Base-by-base conservation (phyloP, 2,888 invertebrate genomes). In the Acrobasis repandana region DNA sequence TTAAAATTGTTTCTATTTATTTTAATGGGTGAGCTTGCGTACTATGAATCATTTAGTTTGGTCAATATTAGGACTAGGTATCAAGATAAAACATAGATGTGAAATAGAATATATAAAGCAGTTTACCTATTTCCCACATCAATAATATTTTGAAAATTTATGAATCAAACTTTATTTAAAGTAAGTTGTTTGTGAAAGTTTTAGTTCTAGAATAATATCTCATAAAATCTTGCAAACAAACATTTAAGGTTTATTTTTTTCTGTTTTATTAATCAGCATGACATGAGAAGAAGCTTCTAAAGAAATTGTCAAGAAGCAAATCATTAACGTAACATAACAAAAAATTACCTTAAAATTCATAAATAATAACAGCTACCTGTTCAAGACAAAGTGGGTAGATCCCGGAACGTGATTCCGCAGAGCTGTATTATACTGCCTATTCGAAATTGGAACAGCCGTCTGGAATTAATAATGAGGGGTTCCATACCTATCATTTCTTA, bases 381-480 rank as follows among this genome's bases (percentile, higher is more conserved):
- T 14, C 20, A 38, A 54, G 16, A 20, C 36, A 18, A 54, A 38
- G 38, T 14, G 43, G 43, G 6, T 54, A 38, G 54, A 54, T 36
- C 15, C 20, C 20, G 8, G 11, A 14, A 54, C 54, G 54, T 54
- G 38, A 38, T 54, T 14, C 43, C 43, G 14, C 43, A 50, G 28
- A 28, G 28, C 52, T 52, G 54, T 54, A 54, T 54, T 36, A 54
- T 15, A 9, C 28, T 9, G 34, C 36, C 38, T 18, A 54, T 54
- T 38, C 6, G 59, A 38, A 64, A 68, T 63, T 59, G 67, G 67
- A 77, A 73, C 75, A 77, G 70, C 74, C 78, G 74, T 76, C 68
- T 67, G 61, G 83, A 83, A 85, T 84, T 68, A 72, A 68, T 77
- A 83, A 85, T 83, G 77, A 82, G 74, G 62, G 61, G 69, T 71